phyloP scores from a whole-genome alignment of 2,888 invertebrate species.

The Cheilosia impressa region DNA sequence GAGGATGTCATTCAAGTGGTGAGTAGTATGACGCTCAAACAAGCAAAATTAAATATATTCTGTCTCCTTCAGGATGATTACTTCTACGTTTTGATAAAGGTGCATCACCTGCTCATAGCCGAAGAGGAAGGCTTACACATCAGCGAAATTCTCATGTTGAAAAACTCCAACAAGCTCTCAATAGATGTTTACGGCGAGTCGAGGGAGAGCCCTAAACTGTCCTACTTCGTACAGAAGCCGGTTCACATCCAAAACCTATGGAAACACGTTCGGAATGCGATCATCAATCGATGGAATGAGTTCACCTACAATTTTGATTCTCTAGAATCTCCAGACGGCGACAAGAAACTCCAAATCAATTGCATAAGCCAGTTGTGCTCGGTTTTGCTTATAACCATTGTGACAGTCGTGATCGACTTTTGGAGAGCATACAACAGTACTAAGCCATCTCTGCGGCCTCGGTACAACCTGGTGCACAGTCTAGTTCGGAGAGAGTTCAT shows the following conservation, averaged over 20 bases:
- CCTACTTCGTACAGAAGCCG: conserved; percentile 86
- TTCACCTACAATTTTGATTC: conserved; percentile 92
- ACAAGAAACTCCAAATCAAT: conserved; percentile 77
- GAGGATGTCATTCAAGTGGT: conserved; percentile 63
- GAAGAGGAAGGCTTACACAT: conserved; percentile 89
- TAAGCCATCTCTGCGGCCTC: conserved; percentile 79
- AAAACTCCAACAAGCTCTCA: conserved; percentile 66
- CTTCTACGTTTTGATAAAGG: conserved; percentile 89
- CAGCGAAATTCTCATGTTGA: conserved; percentile 89
- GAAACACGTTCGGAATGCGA: conserved; percentile 87
- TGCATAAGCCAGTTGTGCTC: conserved; percentile 84
- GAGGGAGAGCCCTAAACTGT: conserved; percentile 80
- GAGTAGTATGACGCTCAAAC: conserved; percentile 5
- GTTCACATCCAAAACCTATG: conserved; percentile 88
- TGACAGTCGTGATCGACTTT: conserved; percentile 87
- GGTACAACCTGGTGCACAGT: conserved; percentile 68
- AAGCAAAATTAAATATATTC: neutral
- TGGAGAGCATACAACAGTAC: conserved; percentile 85
- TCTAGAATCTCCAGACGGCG: conserved; percentile 86
- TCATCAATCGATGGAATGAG: conserved; percentile 91
- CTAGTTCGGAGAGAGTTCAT: conserved; percentile 83
- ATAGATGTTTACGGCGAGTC: conserved; percentile 50
- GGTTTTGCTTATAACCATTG: conserved; percentile 87
- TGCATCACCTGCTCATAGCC: conserved; percentile 90
- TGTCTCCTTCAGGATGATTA: conserved; percentile 77